These are phyloP conservation scores for Tachina grossa DNA, from an alignment of 2,888 invertebrate species.

Conservation along the genomic window DNA sequence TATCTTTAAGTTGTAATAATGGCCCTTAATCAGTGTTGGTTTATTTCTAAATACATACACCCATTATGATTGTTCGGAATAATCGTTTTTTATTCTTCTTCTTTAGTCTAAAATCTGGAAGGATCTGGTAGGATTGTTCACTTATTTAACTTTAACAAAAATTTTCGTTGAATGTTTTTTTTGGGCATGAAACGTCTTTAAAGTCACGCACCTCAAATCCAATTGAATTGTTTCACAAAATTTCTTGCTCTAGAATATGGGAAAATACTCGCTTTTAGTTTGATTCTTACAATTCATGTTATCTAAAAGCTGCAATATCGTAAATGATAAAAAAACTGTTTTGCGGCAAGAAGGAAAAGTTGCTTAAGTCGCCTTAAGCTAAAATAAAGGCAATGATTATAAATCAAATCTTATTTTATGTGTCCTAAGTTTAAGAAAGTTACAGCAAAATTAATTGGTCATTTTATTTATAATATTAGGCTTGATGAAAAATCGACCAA, in stretches of 20 bases:
- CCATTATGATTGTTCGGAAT: conserved; percentile 15
- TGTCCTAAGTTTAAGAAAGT: no score
- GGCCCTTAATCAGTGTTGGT: not conserved
- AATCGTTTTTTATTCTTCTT: conserved; percentile 23
- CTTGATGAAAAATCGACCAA: no score
- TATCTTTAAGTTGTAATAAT: not conserved
- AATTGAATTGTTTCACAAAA: conserved; percentile 71
- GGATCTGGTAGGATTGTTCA: conserved; percentile 25
- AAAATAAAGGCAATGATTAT: no score
- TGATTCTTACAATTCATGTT: conserved; percentile 39
- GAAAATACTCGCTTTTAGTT: conserved; percentile 30
- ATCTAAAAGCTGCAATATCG: conserved; percentile 60
- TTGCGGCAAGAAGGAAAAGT: not conserved
- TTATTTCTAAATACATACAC: conserved; percentile 50
- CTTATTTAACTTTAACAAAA: not conserved
- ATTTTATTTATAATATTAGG: no score
- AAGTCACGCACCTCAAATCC: conserved; percentile 65
- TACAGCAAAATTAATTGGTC: no score
- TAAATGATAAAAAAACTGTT: conserved; percentile 61
- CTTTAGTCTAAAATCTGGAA: conserved; percentile 12
- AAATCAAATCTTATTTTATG: no score
- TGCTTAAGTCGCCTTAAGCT: no score
- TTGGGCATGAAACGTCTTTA: conserved; percentile 72
- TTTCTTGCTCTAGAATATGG: conserved; percentile 71
- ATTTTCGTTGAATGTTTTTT: conserved; percentile 5